Percentiles rank a stretch among this genome's conserved stretches.
Evolutionary conservation across 2,888 invertebrate species (phyloP).

Genomic region (Cosmopolites sordidus): DNA sequence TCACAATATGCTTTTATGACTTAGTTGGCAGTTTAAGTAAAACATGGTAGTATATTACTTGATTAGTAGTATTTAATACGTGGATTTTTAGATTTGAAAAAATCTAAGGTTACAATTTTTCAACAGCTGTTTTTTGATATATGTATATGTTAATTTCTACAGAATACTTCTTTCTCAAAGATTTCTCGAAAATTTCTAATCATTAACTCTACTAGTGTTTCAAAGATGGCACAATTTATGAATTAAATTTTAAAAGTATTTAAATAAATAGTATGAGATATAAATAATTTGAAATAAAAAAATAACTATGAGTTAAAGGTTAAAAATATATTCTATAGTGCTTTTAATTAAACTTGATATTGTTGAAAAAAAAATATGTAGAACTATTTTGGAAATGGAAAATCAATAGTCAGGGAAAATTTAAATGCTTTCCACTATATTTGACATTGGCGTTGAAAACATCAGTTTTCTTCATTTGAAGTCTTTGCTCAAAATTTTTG

Average conservation of each 20-base stretch:
- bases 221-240: background rate
- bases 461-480: slow-evolving; percentile 1
- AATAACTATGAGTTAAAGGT: too few species aligned
- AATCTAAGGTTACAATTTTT: background rate
- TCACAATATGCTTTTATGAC: slow-evolving; percentile 10
- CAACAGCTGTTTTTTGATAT: background rate
- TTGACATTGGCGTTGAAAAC: slow-evolving; percentile 21
- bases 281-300: too few species aligned
- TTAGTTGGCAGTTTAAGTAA: slow-evolving; percentile 3
- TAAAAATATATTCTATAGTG: too few species aligned
- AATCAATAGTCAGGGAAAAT: slow-evolving; percentile 14
- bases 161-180: background rate
- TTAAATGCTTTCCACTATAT: slow-evolving; percentile 4
- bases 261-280: too few species aligned
- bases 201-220: background rate
- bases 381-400: slow-evolving; percentile 1
- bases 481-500: slow-evolving; percentile 10
- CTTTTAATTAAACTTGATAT: too few species aligned
- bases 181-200: too few species aligned
- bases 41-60: slow-evolving; percentile 10
- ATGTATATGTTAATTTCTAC: background rate
- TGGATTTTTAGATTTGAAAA: slow-evolving; percentile 7
- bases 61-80: slow-evolving; percentile 19
- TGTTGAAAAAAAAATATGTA: too few species aligned
- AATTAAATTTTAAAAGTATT: too few species aligned